Percentiles rank a stretch among this genome's conserved stretches.
Conservation (phyloP, 2,113 vertebrate genomes). For the Xenopus laevis region DNA sequence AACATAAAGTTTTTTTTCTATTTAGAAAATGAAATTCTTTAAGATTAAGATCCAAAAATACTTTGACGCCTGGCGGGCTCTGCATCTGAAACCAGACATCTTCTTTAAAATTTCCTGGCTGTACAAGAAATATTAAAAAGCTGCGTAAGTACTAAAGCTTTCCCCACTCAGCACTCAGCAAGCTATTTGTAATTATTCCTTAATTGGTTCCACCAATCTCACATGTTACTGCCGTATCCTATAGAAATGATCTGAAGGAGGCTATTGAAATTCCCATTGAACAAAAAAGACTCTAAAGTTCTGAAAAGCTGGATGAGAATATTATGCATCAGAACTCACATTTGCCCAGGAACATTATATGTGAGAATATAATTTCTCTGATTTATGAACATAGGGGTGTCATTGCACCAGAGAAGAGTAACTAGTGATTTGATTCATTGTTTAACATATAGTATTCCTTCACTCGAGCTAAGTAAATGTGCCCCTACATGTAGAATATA, state of each 20-base stretch:
- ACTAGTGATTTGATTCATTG: too few relatives aligned
- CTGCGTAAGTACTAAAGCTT: conserved; percentile 71
- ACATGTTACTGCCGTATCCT: conserved; percentile 34
- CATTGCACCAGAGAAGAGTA: too few relatives aligned
- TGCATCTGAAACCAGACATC: conserved; percentile 88
- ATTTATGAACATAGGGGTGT: too few relatives aligned
- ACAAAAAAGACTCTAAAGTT: conserved; percentile 75
- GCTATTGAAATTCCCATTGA: conserved; percentile 75
- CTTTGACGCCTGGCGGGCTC: conserved; percentile 90
- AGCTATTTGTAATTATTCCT: background rate
- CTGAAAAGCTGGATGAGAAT: conserved; percentile 80
- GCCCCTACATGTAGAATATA: too few relatives aligned
- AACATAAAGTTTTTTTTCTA: background rate
- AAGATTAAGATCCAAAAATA: conserved; percentile 87
- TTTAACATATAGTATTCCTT: too few relatives aligned
- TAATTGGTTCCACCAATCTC: background rate
- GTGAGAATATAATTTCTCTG: too few relatives aligned
- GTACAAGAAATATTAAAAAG: conserved; percentile 74
- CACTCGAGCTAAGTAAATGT: too few relatives aligned
- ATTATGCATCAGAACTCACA: conserved; percentile 87
- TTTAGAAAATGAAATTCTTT: conserved; percentile 80
- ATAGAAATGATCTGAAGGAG: conserved; percentile 83
- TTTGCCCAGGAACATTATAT: conserved; percentile 80
- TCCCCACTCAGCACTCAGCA: too few relatives aligned
- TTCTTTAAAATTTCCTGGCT: conserved; percentile 91